These are phyloP conservation scores for Alloscopus bannaensis DNA, from an alignment of 2,888 invertebrate species.

Conservation along the genomic window DNA sequence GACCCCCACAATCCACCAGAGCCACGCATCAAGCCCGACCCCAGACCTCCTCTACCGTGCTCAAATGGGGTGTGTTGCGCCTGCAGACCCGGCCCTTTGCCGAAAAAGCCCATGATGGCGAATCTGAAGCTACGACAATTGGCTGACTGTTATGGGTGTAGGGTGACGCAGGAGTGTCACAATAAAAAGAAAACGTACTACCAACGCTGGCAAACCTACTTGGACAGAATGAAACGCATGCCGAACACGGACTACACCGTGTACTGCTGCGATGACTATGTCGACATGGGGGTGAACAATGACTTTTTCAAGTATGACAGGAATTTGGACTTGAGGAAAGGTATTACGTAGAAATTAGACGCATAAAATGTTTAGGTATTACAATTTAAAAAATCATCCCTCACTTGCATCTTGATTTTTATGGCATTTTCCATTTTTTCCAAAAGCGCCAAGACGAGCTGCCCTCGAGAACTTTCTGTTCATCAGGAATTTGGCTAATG, in stretches of 20 bases:
- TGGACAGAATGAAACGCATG: slow-evolving; percentile 53
- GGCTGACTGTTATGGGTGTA: slow-evolving; percentile 63
- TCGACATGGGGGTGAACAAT: slow-evolving; percentile 67
- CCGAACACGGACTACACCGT: slow-evolving; percentile 69
- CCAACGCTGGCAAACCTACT: slow-evolving; percentile 66
- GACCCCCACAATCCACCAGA: slow-evolving; percentile 61
- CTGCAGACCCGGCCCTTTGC: slow-evolving; percentile 61
- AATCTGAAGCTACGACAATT: slow-evolving; percentile 66
- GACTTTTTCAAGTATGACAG: slow-evolving; percentile 63
- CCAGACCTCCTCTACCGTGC: slow-evolving; percentile 56
- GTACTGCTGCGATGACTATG: slow-evolving; percentile 71
- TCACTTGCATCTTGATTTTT: neutral
- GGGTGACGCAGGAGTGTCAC: slow-evolving; percentile 61
- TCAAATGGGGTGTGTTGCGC: slow-evolving; percentile 59
- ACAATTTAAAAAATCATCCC: neutral
- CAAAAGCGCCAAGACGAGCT: slow-evolving; percentile 61
- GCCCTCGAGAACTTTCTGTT: slow-evolving; percentile 63
- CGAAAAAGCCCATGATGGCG: slow-evolving; percentile 55
- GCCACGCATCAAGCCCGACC: slow-evolving; percentile 55
- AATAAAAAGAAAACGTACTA: slow-evolving; percentile 61
- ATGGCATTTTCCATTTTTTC: slow-evolving; percentile 9
- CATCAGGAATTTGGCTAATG: slow-evolving; percentile 54
- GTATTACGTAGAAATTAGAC: slow-evolving; percentile 23
- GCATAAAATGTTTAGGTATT: slow-evolving; percentile 4
- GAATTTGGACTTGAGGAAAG: slow-evolving; percentile 52